Conservation (phyloP, 2,113 vertebrate genomes). For the Pipa parva region DNA sequence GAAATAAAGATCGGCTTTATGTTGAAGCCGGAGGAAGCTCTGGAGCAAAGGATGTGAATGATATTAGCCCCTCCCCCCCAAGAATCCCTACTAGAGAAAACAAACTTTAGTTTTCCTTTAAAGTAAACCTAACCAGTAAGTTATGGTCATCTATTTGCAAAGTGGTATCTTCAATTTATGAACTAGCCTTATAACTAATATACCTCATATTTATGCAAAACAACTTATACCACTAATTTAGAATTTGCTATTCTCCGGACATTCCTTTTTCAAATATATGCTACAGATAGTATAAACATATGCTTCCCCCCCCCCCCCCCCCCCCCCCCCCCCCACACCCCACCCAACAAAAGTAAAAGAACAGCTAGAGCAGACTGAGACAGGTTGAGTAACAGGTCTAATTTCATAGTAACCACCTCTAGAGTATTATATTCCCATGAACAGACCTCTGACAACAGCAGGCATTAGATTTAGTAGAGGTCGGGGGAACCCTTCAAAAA, state of each 20-base stretch:
- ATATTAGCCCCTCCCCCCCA: no score
- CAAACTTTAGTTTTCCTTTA: no score
- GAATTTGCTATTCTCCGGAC: conserved; percentile 1
- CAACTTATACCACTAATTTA: no score
- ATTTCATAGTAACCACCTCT: conserved; percentile 41
- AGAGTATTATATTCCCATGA: conserved; percentile 41
- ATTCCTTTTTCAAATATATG: conserved; percentile 33
- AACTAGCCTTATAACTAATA: no score
- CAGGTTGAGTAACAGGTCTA: conserved; percentile 35
- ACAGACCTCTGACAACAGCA: conserved; percentile 26
- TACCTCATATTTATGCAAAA: no score
- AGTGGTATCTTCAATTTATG: no score
- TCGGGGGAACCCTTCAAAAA: conserved; percentile 10
- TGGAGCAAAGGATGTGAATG: no score
- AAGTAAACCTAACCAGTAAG: no score
- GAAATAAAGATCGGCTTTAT: no score
- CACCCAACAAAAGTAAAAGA: conserved; percentile 34
- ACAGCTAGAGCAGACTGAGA: conserved; percentile 35
- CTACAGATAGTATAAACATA: conserved; percentile 27
- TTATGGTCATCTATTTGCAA: no score
- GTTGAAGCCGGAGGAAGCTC: no score
- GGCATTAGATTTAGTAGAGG: conserved; percentile 23
- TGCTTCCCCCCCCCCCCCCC: conserved; percentile 26
- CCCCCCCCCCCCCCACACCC: conserved; percentile 32
- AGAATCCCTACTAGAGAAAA: no score